Percentiles rank a stretch among this genome's conserved stretches.
These are phyloP conservation scores for Prietella phreatophila DNA, from an alignment of 2,113 vertebrate species.

Conservation along the genomic window DNA sequence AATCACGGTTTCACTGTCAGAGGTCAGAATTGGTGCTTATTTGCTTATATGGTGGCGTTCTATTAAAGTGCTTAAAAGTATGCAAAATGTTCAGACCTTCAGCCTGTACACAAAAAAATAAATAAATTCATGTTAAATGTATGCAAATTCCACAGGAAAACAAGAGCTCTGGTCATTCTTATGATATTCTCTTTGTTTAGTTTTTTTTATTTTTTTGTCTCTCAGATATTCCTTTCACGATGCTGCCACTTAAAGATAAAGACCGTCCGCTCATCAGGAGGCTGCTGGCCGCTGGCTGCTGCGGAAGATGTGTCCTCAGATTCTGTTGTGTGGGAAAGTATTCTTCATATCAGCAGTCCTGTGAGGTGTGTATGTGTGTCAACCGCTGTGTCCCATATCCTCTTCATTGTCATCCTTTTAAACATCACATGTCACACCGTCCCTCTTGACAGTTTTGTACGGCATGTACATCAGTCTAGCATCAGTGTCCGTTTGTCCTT, in stretches of 20 bases:
- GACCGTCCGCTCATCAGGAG: slow-evolving; percentile 78
- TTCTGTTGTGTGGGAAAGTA: slow-evolving; percentile 84
- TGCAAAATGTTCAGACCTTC: neutral
- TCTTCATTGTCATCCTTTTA: neutral
- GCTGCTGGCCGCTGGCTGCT: slow-evolving; percentile 81
- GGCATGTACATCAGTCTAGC: neutral
- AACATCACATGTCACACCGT: neutral
- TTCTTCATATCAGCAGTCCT: slow-evolving; percentile 74
- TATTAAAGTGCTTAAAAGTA: neutral
- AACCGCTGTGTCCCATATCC: neutral
- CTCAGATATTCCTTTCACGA: slow-evolving; percentile 54
- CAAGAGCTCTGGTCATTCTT: neutral
- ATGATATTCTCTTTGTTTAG: neutral
- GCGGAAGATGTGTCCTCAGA: slow-evolving; percentile 86
- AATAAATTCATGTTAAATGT: neutral
- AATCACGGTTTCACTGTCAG: too few species aligned
- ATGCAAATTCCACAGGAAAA: neutral
- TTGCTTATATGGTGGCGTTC: too few species aligned
- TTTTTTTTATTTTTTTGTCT: neutral
- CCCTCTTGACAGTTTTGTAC: neutral
- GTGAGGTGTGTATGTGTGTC: slow-evolving; percentile 69
- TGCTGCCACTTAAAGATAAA: slow-evolving; percentile 82
- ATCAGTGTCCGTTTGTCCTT: slow-evolving; percentile 8
- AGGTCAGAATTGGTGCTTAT: too few species aligned
- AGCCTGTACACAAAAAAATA: neutral